Evolutionary conservation across 2,888 invertebrate genomes (phyloP).

Genomic region (Ypsolopha sequella): DNA sequence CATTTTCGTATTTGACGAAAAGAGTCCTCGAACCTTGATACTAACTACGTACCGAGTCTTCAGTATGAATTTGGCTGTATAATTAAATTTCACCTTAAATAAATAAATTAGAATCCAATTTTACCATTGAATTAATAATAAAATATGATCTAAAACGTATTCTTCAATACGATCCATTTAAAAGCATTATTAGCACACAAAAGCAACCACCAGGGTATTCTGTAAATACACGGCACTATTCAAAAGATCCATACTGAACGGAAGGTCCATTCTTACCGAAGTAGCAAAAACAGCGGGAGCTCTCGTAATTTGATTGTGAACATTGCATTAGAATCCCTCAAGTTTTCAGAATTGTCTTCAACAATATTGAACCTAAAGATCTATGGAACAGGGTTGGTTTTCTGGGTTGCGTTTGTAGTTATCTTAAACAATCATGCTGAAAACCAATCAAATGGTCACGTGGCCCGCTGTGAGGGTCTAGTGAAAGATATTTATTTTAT

Average conservation of each 20-base stretch:
- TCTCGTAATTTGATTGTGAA: conserved; percentile 56
- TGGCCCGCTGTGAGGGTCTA: conserved; percentile 24
- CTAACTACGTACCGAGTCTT: too few species aligned
- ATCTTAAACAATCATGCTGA: conserved; percentile 10
- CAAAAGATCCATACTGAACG: neutral
- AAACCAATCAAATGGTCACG: conserved; percentile 57
- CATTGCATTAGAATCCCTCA: conserved; percentile 26
- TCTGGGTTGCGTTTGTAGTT: neutral
- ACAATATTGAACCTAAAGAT: neutral
- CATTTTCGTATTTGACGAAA: too few species aligned
- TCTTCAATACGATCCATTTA: too few species aligned
- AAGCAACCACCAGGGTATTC: neutral
- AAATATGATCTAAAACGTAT: too few species aligned
- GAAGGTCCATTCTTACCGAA: conserved; percentile 10
- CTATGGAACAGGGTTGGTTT: neutral
- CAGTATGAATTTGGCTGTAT: too few species aligned
- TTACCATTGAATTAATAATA: too few species aligned
- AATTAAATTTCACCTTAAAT: too few species aligned
- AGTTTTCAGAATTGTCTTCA: conserved; percentile 8
- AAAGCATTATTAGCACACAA: too few species aligned
- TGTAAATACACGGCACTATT: neutral
- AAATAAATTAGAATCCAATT: too few species aligned
- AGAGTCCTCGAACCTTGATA: too few species aligned
- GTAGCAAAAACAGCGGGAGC: conserved; percentile 60
- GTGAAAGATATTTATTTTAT: neutral